Percentiles rank a stretch among this genome's conserved stretches.
Conservation (phyloP, 2,113 vertebrate genomes). For the Actenoides hombroni region DNA sequence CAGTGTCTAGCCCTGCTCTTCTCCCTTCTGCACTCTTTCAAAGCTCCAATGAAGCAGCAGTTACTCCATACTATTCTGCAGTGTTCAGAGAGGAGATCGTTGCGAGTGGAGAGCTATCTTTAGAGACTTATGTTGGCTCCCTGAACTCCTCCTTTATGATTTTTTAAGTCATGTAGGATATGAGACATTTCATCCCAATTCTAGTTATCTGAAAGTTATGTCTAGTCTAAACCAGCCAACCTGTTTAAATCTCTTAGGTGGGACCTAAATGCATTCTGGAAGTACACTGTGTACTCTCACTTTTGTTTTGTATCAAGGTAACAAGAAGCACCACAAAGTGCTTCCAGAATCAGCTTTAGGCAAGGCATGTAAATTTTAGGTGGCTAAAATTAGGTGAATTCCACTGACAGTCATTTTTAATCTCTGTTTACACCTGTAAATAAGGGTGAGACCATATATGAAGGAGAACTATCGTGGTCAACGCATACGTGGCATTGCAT, state of each 20-base stretch:
- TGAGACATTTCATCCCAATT: neutral
- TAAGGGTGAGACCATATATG: neutral
- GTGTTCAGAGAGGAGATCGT: neutral
- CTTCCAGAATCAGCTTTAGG: neutral
- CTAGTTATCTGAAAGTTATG: neutral
- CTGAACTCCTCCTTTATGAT: neutral
- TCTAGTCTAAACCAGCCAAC: neutral
- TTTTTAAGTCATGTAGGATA: neutral
- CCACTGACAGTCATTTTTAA: neutral
- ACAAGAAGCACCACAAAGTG: neutral
- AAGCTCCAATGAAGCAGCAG: neutral
- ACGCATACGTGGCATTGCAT: neutral
- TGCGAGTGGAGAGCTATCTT: neutral
- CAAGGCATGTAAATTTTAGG: neutral
- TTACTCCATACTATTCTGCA: neutral
- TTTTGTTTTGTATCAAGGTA: neutral
- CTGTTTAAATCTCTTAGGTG: neutral
- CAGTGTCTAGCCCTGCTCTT: neutral
- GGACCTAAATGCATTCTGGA: neutral
- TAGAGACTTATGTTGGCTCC: neutral
- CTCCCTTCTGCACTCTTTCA: neutral
- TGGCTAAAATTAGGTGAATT: neutral
- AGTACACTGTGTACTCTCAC: fast-evolving
- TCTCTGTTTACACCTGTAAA: neutral
- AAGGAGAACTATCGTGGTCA: neutral